Conservation (phyloP, 1,140 invertebrate genomes). For the Anthonomus grandis region DNA sequence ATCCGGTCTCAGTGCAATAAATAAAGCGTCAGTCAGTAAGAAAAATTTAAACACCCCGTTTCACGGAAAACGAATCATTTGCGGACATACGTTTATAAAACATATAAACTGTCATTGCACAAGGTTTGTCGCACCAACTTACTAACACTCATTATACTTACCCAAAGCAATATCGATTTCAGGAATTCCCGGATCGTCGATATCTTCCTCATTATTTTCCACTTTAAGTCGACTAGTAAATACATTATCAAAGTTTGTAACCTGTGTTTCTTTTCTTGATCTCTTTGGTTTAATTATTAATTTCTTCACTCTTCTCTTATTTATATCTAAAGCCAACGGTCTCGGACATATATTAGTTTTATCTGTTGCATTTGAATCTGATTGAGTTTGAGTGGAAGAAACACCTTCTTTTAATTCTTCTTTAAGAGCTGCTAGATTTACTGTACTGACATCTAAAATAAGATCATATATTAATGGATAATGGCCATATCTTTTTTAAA, state of each 20-base stretch:
- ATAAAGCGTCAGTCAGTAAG: too few relatives aligned
- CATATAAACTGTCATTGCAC: too few relatives aligned
- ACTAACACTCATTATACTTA: too few relatives aligned
- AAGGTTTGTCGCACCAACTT: too few relatives aligned
- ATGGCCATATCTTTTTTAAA: background rate
- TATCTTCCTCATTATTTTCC: slow-evolving; percentile 27
- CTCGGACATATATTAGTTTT: slow-evolving; percentile 1
- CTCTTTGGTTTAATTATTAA: slow-evolving; percentile 42
- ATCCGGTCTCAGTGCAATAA: too few relatives aligned
- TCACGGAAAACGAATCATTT: too few relatives aligned
- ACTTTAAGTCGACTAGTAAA: slow-evolving; percentile 44
- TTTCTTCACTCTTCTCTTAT: slow-evolving; percentile 41
- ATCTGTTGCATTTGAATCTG: too few relatives aligned
- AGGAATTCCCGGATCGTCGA: slow-evolving; percentile 5
- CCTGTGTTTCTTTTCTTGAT: slow-evolving; percentile 27
- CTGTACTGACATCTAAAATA: slow-evolving; percentile 7
- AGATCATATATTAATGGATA: background rate
- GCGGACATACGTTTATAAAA: too few relatives aligned
- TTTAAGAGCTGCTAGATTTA: slow-evolving; percentile 11
- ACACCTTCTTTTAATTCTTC: slow-evolving; percentile 9
- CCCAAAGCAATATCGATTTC: too few relatives aligned
- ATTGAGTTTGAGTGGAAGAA: background rate
- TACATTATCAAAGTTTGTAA: slow-evolving; percentile 41
- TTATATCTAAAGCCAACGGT: slow-evolving; percentile 30
- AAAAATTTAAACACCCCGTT: too few relatives aligned